These are phyloP conservation scores for Trichopoda pennipes DNA, from an alignment of 2,888 invertebrate species.

Conservation along the genomic window DNA sequence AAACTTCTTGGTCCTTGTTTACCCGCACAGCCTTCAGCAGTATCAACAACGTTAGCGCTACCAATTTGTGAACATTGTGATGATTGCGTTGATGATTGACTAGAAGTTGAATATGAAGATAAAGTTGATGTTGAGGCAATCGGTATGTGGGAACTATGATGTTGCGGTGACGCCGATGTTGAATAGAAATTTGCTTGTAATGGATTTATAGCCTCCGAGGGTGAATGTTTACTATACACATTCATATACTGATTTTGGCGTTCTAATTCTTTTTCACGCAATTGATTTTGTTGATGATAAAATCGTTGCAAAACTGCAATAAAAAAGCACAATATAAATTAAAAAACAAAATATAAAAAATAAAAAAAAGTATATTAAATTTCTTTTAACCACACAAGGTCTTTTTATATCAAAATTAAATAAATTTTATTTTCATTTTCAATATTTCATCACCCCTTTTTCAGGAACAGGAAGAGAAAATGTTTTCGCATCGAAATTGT, in stretches of 20 bases:
- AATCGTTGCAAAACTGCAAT: slow-evolving; percentile 86
- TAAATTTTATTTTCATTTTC: no score
- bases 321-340: no score
- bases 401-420: no score
- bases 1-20: slow-evolving; percentile 69
- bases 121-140: slow-evolving; percentile 71
- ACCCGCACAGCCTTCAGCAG: slow-evolving; percentile 26
- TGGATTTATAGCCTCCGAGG: slow-evolving; percentile 58
- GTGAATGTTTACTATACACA: slow-evolving; percentile 60
- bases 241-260: slow-evolving; percentile 72
- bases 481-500: no score
- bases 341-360: no score
- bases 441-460: no score
- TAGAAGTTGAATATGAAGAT: slow-evolving; percentile 78
- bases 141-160: slow-evolving; percentile 70
- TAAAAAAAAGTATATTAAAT: no score
- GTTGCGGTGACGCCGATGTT: slow-evolving; percentile 43
- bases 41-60: slow-evolving; percentile 11
- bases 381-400: no score
- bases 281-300: slow-evolving; percentile 89
- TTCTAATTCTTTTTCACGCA: slow-evolving; percentile 82
- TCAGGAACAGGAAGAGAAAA: no score
- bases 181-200: slow-evolving; percentile 59
- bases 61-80: slow-evolving; percentile 67
- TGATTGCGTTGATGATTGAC: slow-evolving; percentile 78